Evolutionary conservation across 2,888 invertebrate species (phyloP).

Genomic region (Drosophila tripunctata): DNA sequence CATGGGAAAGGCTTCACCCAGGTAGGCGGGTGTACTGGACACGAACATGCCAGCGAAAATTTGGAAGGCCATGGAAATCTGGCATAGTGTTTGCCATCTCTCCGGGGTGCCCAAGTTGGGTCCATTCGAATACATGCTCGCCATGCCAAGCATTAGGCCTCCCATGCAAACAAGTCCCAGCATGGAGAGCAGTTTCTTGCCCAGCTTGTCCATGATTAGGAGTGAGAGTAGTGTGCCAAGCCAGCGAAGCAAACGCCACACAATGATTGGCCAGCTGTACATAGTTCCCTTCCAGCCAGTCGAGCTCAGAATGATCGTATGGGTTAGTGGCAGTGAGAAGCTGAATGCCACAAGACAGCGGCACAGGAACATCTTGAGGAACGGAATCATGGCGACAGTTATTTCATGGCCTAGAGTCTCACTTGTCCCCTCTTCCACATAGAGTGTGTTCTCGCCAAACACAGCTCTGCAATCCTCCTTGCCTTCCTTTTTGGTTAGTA

Average conservation of each 20-base stretch:
- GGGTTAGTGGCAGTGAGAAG: constrained; percentile 71
- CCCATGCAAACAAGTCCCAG: constrained; percentile 59
- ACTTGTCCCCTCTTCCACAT: constrained; percentile 58
- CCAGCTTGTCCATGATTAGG: constrained; percentile 57
- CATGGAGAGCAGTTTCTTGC: constrained; percentile 63
- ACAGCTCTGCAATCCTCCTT: constrained; percentile 18
- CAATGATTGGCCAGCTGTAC: constrained; percentile 54
- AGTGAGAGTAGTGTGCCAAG: constrained; percentile 55
- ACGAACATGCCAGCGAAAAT: constrained; percentile 70
- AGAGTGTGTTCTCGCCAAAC: constrained; percentile 60
- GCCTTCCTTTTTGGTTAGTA: constrained; percentile 39
- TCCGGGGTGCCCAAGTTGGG: constrained; percentile 5
- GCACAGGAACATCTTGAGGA: constrained; percentile 66
- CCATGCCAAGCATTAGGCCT: constrained; percentile 65
- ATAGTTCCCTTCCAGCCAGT: background rate
- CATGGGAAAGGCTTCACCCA: constrained; percentile 78
- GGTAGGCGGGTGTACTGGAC: constrained; percentile 67
- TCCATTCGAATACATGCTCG: constrained; percentile 42
- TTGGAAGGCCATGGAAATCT: constrained; percentile 63
- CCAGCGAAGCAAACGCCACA: constrained; percentile 61
- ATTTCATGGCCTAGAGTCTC: constrained; percentile 41
- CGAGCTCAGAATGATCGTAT: constrained; percentile 43
- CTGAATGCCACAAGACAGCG: constrained; percentile 74
- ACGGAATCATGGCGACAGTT: constrained; percentile 51
- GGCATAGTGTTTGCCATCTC: too few relatives aligned